Evolutionary conservation across 2,113 vertebrate species (phyloP), one percentile per base, ranked within the genome.

Genomic region (Actinemys pallida): DNA sequence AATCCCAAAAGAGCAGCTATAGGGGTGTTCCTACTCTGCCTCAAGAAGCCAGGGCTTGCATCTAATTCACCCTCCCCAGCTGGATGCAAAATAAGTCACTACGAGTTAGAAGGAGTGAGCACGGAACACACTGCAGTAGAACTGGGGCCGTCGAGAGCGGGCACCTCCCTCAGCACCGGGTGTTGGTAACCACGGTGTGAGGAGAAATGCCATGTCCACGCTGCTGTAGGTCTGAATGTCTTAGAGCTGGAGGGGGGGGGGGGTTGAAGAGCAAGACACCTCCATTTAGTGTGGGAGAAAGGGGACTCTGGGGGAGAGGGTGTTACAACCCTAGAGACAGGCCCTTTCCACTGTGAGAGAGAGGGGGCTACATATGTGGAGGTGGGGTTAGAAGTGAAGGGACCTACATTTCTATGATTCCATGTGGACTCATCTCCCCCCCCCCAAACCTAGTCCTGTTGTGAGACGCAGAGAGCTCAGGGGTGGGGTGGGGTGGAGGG

Each of bases 401-500:
- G 22, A 9, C 19, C 65, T 72, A 72, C 16, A 72, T 72, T 5
- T 39, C 9, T 39, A 22, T 10, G n/a, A 19, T 39, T 72, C 65
- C 19, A 39, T 39, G n/a, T 72, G 65, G n/a, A 39, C n/a, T 22
- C n/a, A 22, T 19, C 31, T 5, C 17, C 4, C 8, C 12, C 2
- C 9, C 9, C 56, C 39, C 39, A 39, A 4, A 50, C 49, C 50
- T 50, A 27, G 2, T 72, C 65, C 65, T 72, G 65, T 72, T n/a
- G 8, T 72, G n/a, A 19, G 35, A n/a, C 0, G 7, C 65, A 39
- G 65, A 72, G n/a, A 9, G n/a, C 9, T 72, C n/a, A 11, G 62
- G 35, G 62, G 17, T 35, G 49, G 78, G 42, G 24, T 0, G 0
- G 45, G 42, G 42, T 42, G 62, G 62, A 24, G 82, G 31, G 10